Conservation (phyloP, 2,113 vertebrate species). For the Corydoras maculifer region DNA sequence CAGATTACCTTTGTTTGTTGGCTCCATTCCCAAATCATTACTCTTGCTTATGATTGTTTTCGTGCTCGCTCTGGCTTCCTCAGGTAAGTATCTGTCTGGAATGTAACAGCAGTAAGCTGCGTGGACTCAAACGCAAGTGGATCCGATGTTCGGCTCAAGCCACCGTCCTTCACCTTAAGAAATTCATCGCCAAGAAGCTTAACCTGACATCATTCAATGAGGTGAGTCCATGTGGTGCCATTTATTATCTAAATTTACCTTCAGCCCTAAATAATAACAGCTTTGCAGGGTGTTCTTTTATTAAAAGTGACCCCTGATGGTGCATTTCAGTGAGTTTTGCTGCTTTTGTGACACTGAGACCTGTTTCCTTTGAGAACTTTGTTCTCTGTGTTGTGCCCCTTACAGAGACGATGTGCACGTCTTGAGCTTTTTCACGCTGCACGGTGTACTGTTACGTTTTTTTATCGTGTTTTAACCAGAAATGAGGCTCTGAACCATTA, state of each 20-base stretch:
- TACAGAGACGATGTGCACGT: conserved; percentile 10
- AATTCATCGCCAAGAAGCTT: conserved; percentile 99
- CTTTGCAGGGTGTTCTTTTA: neutral
- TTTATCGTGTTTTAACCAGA: conserved; percentile 14
- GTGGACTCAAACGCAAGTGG: conserved; percentile 94
- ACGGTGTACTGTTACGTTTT: conserved; percentile 11
- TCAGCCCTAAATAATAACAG: neutral
- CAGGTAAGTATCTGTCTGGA: conserved; percentile 98
- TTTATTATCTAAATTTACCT: neutral
- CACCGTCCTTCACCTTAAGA: conserved; percentile 96
- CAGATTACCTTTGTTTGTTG: neutral
- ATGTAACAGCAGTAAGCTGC: conserved; percentile 97
- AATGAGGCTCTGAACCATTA: conserved; percentile 36
- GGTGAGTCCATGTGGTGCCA: conserved; percentile 62
- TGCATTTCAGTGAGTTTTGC: neutral
- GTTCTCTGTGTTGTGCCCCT: conserved; percentile 11
- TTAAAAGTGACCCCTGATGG: too few relatives aligned
- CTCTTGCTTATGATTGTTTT: neutral
- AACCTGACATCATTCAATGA: conserved; percentile 98
- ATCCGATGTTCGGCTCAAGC: conserved; percentile 98
- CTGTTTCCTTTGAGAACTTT: conserved; percentile 1
- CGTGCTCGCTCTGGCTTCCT: neutral
- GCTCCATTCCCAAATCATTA: neutral
- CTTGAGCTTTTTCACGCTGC: conserved; percentile 19
- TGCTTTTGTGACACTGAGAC: neutral